Evolutionary conservation across 2,113 vertebrate genomes (phyloP).

Genomic region (Sebastes fasciatus): DNA sequence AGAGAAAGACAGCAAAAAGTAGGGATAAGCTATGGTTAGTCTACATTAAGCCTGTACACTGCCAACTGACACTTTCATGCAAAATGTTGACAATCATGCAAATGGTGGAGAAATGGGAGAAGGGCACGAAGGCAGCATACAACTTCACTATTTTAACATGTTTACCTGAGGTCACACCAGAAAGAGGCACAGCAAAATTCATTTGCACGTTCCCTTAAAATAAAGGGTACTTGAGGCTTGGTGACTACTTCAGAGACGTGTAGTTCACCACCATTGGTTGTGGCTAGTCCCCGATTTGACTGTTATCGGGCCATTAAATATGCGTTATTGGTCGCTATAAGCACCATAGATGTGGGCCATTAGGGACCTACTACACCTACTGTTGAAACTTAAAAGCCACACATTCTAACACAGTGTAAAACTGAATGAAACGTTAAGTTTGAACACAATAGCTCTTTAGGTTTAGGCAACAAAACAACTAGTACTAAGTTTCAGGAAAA

Average conservation of each 20-base stretch:
- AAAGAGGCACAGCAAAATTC: not conserved
- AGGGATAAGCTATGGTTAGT: constrained; percentile 66
- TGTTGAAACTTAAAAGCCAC: too few relatives aligned
- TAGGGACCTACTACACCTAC: too few relatives aligned
- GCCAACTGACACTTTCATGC: constrained; percentile 60
- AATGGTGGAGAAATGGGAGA: constrained; percentile 41
- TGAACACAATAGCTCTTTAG: too few relatives aligned
- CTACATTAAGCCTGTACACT: constrained; percentile 5
- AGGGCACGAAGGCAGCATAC: constrained; percentile 25
- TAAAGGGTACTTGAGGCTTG: not conserved
- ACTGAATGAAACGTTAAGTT: too few relatives aligned
- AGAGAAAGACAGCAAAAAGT: constrained; percentile 69
- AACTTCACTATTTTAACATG: not conserved
- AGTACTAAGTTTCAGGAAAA: too few relatives aligned
- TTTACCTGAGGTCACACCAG: not conserved
- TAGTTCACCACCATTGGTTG: not conserved
- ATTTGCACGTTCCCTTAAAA: not conserved
- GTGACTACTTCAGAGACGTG: not conserved
- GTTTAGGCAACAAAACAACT: too few relatives aligned
- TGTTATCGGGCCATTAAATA: too few relatives aligned
- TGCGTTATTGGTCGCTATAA: too few relatives aligned
- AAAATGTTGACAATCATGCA: constrained; percentile 67
- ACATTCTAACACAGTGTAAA: too few relatives aligned
- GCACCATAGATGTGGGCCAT: too few relatives aligned
- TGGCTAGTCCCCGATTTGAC: too few relatives aligned